A percentile compares a stretch with the other conserved stretches of the same genome.
Conservation (phyloP, 2,888 invertebrate species). For the Dusona sp. region DNA sequence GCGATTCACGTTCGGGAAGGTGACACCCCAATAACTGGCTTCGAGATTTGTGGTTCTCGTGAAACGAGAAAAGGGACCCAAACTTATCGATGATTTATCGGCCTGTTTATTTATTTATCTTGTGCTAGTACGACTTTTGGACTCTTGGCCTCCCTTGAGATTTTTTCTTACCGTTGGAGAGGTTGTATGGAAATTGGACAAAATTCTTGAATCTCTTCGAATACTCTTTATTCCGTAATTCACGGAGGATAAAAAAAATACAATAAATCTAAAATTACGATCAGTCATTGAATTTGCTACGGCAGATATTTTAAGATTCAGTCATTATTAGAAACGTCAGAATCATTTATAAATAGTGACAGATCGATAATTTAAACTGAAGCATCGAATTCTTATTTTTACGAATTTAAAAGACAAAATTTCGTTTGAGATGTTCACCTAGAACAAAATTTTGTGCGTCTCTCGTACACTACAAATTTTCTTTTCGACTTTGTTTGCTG, state of each 20-base stretch:
- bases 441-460: not conserved
- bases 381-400: not conserved
- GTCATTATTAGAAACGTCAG: not conserved
- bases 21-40: slow-evolving; percentile 80
- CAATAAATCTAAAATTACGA: not conserved
- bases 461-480: not conserved
- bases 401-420: too few species aligned
- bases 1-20: slow-evolving; percentile 78
- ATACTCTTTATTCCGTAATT: not conserved
- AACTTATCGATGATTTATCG: slow-evolving; percentile 80
- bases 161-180: slow-evolving; percentile 22
- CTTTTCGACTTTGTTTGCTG: slow-evolving; percentile 11
- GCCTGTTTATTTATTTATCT: slow-evolving; percentile 74
- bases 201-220: slow-evolving; percentile 30
- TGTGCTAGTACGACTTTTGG: slow-evolving; percentile 51
- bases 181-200: slow-evolving; percentile 47
- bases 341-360: not conserved
- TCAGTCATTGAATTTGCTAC: not conserved
- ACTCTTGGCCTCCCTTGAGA: slow-evolving; percentile 26
- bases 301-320: not conserved
- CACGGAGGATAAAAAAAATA: not conserved
- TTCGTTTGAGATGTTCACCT: too few species aligned
- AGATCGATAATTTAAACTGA: not conserved
- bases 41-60: slow-evolving; percentile 79
- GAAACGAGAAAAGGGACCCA: slow-evolving; percentile 72